Evolutionary conservation across 2,888 invertebrate species (phyloP).

Genomic region (Cryptocephalus moraei): DNA sequence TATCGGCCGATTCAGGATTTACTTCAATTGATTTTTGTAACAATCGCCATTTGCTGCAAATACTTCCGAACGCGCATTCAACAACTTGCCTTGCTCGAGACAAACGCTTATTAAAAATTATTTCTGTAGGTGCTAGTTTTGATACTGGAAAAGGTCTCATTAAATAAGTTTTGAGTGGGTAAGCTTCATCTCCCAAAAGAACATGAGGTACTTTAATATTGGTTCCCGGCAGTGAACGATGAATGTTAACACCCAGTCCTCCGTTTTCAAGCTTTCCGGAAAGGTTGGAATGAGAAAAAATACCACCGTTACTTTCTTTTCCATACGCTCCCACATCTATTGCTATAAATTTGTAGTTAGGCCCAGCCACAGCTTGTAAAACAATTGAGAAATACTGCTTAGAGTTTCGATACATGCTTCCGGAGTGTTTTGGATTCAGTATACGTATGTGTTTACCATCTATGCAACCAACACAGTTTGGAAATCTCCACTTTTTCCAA

Average conservation of each 20-base stretch:
- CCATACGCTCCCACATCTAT: conserved; percentile 13
- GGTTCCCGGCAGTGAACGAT: conserved; percentile 10
- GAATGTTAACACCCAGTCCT: conserved; percentile 2
- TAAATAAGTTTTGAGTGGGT: conserved; percentile 14
- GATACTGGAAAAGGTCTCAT: conserved; percentile 9
- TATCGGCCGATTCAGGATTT: conserved; percentile 6
- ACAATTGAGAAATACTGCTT: conserved; percentile 12
- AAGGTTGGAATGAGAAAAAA: conserved; percentile 9
- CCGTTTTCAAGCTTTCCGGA: conserved; percentile 6
- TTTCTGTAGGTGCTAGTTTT: conserved; percentile 4
- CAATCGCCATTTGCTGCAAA: conserved; percentile 8
- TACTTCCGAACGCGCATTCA: conserved; percentile 10
- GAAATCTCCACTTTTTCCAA: conserved; percentile 7
- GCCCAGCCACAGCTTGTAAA: conserved; percentile 10
- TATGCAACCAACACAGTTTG: conserved; percentile 7
- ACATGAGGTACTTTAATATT: conserved; percentile 12
- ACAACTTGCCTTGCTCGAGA: conserved; percentile 8
- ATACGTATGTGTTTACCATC: conserved; percentile 8
- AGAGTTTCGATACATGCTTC: conserved; percentile 9
- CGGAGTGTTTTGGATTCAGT: conserved; percentile 6
- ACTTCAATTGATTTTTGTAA: conserved; percentile 9
- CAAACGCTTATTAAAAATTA: conserved; percentile 7
- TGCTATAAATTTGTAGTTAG: conserved; percentile 11
- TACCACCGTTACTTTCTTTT: conserved; percentile 12
- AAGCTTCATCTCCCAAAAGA: conserved; percentile 14